phyloP scores from a whole-genome alignment of 2,797 vertebrate species.

The Phataginus tricuspis region DNA sequence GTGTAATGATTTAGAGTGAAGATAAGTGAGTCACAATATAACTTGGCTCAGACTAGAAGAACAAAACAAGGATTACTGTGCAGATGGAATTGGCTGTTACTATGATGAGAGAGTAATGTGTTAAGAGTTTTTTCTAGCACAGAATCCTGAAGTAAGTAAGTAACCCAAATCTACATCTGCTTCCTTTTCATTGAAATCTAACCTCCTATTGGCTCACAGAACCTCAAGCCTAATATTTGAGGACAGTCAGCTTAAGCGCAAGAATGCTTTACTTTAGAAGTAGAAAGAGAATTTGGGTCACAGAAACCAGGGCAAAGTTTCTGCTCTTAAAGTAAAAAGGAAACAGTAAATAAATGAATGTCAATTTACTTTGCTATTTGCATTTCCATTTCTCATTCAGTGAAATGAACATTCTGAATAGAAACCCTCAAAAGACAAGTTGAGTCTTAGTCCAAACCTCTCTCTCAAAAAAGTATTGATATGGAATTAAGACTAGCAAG shows the following conservation, averaged over 20 bases:
- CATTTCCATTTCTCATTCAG: background rate
- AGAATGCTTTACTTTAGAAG: slow-evolving; percentile 52
- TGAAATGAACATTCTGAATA: background rate
- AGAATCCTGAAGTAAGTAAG: slow-evolving; percentile 52
- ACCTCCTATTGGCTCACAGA: slow-evolving; percentile 19
- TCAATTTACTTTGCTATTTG: slow-evolving; percentile 15
- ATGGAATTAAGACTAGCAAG: background rate
- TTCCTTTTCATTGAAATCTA: slow-evolving; percentile 53
- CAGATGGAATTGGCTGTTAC: slow-evolving; percentile 79
- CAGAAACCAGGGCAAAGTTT: slow-evolving; percentile 67
- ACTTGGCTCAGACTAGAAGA: slow-evolving; percentile 82
- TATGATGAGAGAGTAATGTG: slow-evolving; percentile 42
- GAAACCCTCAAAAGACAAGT: background rate
- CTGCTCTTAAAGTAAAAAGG: slow-evolving; percentile 47
- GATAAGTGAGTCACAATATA: slow-evolving; percentile 81
- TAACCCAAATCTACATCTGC: slow-evolving; percentile 63
- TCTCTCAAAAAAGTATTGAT: background rate
- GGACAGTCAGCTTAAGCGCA: slow-evolving; percentile 33
- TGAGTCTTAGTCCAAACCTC: background rate
- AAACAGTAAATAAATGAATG: slow-evolving; percentile 32
- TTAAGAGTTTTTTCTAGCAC: slow-evolving; percentile 56
- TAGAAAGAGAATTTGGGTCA: slow-evolving; percentile 67
- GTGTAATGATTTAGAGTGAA: slow-evolving; percentile 82
- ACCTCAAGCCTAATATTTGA: slow-evolving; percentile 61
- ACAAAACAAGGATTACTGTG: slow-evolving; percentile 80